A percentile compares a stretch with the other conserved stretches of the same genome.
Evolutionary conservation across 1,140 invertebrate species (phyloP).

Genomic region (Cepaea nemoralis): DNA sequence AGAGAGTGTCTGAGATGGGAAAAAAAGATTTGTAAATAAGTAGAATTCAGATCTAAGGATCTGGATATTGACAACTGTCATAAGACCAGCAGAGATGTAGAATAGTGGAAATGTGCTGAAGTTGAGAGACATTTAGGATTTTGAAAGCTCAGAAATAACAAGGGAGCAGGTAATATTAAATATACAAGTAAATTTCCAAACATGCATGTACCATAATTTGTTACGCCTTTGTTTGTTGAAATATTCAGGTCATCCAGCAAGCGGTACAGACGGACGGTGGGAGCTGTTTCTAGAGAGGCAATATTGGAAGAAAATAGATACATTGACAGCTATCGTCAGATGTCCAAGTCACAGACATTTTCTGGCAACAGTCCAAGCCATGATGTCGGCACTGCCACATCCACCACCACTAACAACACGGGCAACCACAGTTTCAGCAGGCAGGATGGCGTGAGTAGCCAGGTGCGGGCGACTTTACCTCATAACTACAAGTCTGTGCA

Average conservation of each 20-base stretch:
- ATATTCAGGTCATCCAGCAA: conserved; percentile 77
- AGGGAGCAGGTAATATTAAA: too few species aligned
- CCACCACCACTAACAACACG: background rate
- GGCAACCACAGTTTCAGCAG: conserved; percentile 57
- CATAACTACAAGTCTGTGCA: conserved; percentile 64
- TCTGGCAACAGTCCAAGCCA: conserved; percentile 48
- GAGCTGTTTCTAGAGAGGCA: conserved; percentile 67
- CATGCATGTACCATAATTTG: too few species aligned
- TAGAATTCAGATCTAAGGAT: too few species aligned
- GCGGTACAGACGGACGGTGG: conserved; percentile 75
- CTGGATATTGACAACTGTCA: too few species aligned
- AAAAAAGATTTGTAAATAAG: too few species aligned
- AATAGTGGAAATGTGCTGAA: too few species aligned
- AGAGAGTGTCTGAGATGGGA: too few species aligned
- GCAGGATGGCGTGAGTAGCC: conserved; percentile 59
- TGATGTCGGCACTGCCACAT: background rate
- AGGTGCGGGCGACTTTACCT: conserved; percentile 64
- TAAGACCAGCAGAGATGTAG: too few species aligned
- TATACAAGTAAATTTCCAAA: too few species aligned
- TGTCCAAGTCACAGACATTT: conserved; percentile 69
- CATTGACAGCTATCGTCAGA: conserved; percentile 65
- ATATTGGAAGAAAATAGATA: conserved; percentile 74
- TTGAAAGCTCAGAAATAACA: too few species aligned
- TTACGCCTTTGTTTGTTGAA: background rate
- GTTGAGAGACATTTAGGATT: too few species aligned